phyloP scores from a whole-genome alignment of 2,113 vertebrate genomes.

The Pterocles orientalis region DNA sequence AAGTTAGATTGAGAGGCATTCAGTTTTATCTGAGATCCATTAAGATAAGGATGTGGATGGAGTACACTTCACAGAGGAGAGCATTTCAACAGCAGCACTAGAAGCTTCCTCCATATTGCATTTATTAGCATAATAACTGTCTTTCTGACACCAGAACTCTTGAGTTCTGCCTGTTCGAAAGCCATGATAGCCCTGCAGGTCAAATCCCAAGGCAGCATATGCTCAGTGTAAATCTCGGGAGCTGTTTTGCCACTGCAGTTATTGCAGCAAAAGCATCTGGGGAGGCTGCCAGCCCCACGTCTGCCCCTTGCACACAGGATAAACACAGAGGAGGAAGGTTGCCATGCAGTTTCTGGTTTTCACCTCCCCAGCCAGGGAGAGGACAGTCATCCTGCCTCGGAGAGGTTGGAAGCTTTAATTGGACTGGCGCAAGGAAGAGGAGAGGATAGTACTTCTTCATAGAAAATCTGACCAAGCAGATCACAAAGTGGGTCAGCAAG shows the following conservation, averaged over 20 bases:
- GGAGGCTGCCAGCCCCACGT: background rate
- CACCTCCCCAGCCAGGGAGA: background rate
- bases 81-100: background rate
- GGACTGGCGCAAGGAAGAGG: background rate
- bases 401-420: background rate
- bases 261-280: background rate
- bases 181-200: background rate
- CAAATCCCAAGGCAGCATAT: background rate
- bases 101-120: background rate
- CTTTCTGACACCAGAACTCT: background rate
- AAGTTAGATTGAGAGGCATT: background rate
- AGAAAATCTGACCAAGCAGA: background rate
- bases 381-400: background rate
- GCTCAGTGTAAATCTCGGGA: background rate
- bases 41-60: constrained; percentile 6
- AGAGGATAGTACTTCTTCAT: background rate
- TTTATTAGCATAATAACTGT: background rate
- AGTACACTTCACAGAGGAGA: background rate
- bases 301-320: rapidly evolving
- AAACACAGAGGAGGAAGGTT: background rate
- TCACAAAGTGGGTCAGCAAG: background rate
- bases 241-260: background rate
- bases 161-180: background rate
- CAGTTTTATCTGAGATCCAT: constrained; percentile 16
- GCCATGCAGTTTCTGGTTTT: background rate